Percentiles rank a stretch among this genome's conserved stretches.
phyloP scores from a whole-genome alignment of 2,113 vertebrate genomes.

The Nesogale talazaci region DNA sequence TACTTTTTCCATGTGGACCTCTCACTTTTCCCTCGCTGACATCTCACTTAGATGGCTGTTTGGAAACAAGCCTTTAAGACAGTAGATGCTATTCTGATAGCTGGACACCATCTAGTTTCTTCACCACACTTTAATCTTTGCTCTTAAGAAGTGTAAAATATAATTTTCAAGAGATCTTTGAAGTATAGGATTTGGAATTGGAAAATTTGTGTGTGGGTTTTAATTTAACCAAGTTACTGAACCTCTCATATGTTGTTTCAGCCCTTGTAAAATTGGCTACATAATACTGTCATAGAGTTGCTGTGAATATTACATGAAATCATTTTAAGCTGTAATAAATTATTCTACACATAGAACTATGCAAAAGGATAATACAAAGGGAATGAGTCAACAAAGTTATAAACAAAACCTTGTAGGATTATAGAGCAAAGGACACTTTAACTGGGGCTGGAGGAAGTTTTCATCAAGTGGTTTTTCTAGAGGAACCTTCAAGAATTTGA shows the following conservation, averaged over 20 bases:
- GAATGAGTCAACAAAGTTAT: slow-evolving; percentile 12
- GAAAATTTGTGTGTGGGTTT: not conserved
- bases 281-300: slow-evolving; percentile 16
- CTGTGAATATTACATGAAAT: slow-evolving; percentile 44
- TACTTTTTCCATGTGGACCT: too few species aligned
- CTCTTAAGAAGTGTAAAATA: not conserved
- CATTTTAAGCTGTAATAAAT: not conserved
- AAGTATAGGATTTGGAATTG: not conserved
- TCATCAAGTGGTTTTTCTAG: slow-evolving; percentile 13
- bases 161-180: slow-evolving; percentile 1
- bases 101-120: too few species aligned
- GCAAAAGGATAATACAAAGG: not conserved
- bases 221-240: not conserved
- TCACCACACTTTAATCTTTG: too few species aligned
- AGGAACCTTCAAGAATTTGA: slow-evolving; percentile 23
- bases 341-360: slow-evolving; percentile 12
- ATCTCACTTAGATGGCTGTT: too few species aligned
- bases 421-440: not conserved
- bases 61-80: too few species aligned
- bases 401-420: not conserved
- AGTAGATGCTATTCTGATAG: too few species aligned
- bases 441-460: not conserved
- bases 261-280: not conserved
- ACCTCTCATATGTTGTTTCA: not conserved
- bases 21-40: too few species aligned